These are phyloP conservation scores for Catharus fuscescens DNA, from an alignment of 2,113 vertebrate species.

Conservation along the genomic window DNA sequence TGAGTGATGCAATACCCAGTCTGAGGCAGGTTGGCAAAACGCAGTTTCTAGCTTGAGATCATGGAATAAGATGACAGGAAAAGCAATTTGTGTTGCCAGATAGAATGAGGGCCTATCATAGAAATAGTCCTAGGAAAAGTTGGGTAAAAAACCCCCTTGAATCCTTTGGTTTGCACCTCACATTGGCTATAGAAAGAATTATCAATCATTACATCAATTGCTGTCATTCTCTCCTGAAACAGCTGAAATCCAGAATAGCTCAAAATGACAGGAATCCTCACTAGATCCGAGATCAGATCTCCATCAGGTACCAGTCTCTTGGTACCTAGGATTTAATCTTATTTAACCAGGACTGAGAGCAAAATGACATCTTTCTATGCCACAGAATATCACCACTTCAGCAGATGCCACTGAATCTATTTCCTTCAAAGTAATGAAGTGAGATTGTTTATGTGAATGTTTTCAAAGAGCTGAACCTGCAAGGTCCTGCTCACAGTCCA, in stretches of 20 bases:
- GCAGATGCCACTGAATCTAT: constrained; percentile 42
- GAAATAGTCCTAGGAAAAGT: neutral
- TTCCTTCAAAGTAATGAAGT: constrained; percentile 66
- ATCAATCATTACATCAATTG: neutral
- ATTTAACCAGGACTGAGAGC: neutral
- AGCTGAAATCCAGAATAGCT: neutral
- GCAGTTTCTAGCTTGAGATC: neutral
- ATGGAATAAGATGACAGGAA: neutral
- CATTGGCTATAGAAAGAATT: neutral
- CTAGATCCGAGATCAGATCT: neutral
- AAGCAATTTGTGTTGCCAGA: neutral
- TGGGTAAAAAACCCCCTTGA: neutral
- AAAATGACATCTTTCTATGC: neutral
- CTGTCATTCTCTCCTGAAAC: neutral
- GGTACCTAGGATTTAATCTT: neutral
- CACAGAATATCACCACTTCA: neutral
- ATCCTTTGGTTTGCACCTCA: neutral
- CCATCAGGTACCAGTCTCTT: neutral
- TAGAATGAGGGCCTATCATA: neutral
- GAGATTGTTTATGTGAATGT: constrained; percentile 62
- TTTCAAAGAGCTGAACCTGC: constrained; percentile 72
- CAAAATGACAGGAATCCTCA: neutral
- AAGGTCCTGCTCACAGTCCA: constrained; percentile 65
- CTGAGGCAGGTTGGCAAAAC: neutral
- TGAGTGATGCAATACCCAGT: neutral